These are phyloP conservation scores for Pristionchus arcanus DNA, from an alignment of 2,888 invertebrate genomes.

Conservation along the genomic window DNA sequence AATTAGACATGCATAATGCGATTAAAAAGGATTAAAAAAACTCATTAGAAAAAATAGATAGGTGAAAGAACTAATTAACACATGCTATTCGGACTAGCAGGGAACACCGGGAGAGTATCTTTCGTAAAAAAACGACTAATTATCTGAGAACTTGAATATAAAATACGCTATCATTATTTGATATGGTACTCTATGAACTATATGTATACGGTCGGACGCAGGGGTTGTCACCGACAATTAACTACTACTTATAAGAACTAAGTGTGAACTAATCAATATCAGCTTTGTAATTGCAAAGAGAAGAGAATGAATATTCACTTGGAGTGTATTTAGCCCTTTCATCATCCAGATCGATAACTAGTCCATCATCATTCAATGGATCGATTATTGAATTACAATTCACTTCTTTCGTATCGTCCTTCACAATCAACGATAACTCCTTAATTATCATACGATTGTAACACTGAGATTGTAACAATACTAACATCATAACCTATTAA, in stretches of 20 bases:
- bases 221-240: not conserved
- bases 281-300: not conserved
- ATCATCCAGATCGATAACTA: not conserved
- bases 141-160: not conserved
- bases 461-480: too few relatives aligned
- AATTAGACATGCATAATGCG: not conserved
- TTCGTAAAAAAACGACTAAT: not conserved
- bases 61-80: not conserved
- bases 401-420: not conserved
- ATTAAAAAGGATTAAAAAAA: not conserved
- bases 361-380: not conserved
- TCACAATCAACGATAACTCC: not conserved
- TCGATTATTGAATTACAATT: not conserved
- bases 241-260: not conserved
- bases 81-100: constrained; percentile 7
- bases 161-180: constrained; percentile 26
- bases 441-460: not conserved
- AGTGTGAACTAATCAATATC: not conserved
- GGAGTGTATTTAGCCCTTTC: not conserved
- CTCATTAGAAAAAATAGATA: not conserved
- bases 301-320: constrained; percentile 21
- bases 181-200: constrained; percentile 1
- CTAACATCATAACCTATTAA: not conserved
- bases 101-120: not conserved
- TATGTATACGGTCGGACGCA: constrained; percentile 15